These are phyloP conservation scores for Aromia moschata DNA, from an alignment of 2,888 invertebrate genomes.

Conservation along the genomic window DNA sequence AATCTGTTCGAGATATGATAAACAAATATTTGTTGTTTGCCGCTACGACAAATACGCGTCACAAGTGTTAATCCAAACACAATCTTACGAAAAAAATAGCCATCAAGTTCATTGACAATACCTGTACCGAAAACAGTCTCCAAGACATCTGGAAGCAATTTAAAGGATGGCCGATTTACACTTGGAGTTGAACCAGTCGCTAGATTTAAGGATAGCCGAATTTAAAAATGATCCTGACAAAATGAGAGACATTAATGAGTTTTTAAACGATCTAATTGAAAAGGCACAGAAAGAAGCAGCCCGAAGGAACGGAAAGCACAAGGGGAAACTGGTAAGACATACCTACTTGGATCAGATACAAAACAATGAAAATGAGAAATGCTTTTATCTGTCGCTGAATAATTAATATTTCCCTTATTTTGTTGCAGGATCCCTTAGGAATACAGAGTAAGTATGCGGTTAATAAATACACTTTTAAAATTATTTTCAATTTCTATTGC, in stretches of 20 bases:
- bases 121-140: no score
- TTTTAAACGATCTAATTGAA: constrained; percentile 59
- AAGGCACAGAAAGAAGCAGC: constrained; percentile 60
- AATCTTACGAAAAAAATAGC: background rate
- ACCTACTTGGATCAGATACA: background rate
- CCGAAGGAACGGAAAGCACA: constrained; percentile 46
- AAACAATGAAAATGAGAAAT: background rate
- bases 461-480: no score
- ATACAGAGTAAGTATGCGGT: constrained; percentile 59
- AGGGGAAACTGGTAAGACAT: constrained; percentile 56
- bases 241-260: constrained; percentile 60
- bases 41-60: constrained; percentile 11
- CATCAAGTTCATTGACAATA: constrained; percentile 9
- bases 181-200: constrained; percentile 54
- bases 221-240: constrained; percentile 61
- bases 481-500: no score
- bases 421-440: constrained; percentile 54
- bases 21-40: constrained; percentile 19
- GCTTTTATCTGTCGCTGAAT: background rate
- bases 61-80: constrained; percentile 1
- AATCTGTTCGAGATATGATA: constrained; percentile 18
- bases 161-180: constrained; percentile 54
- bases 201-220: constrained; percentile 57
- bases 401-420: constrained; percentile 36
- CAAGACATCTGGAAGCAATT: no score